Conservation (phyloP, 2,797 vertebrate species). For the Xenentodon cancila region DNA sequence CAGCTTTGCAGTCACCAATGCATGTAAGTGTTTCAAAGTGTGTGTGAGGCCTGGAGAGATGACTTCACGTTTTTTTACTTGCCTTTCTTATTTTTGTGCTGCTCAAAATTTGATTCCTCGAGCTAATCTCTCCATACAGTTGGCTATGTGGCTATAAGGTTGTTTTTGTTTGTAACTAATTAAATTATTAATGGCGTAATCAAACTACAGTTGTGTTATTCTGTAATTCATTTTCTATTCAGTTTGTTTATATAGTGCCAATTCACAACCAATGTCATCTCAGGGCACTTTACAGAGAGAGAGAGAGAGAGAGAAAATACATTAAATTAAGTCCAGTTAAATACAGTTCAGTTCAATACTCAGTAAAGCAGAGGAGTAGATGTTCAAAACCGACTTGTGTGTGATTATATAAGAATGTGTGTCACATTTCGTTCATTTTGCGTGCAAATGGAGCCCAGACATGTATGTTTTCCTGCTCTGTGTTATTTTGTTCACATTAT, state of each 20-base stretch:
- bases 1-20: conserved; percentile 99
- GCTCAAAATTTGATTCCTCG: background rate
- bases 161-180: conserved; percentile 19
- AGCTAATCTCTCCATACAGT: background rate
- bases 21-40: conserved; percentile 88
- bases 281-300: too few relatives aligned
- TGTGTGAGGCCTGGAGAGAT: conserved; percentile 1
- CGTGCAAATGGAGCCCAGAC: background rate
- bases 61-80: too few relatives aligned
- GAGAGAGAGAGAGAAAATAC: too few relatives aligned
- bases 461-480: too few relatives aligned
- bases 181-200: conserved; percentile 18
- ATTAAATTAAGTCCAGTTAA: too few relatives aligned
- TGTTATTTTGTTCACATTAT: background rate
- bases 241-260: too few relatives aligned
- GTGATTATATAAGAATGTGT: background rate
- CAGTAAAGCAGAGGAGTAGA: background rate
- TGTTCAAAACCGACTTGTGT: conserved; percentile 16
- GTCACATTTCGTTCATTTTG: background rate
- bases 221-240: background rate
- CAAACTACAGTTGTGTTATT: conserved; percentile 6
- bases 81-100: background rate
- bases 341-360: too few relatives aligned
- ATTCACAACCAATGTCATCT: too few relatives aligned
- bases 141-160: conserved; percentile 15